Conservation (phyloP, 2,797 vertebrate species). For the Sebastes taczanowskii region DNA sequence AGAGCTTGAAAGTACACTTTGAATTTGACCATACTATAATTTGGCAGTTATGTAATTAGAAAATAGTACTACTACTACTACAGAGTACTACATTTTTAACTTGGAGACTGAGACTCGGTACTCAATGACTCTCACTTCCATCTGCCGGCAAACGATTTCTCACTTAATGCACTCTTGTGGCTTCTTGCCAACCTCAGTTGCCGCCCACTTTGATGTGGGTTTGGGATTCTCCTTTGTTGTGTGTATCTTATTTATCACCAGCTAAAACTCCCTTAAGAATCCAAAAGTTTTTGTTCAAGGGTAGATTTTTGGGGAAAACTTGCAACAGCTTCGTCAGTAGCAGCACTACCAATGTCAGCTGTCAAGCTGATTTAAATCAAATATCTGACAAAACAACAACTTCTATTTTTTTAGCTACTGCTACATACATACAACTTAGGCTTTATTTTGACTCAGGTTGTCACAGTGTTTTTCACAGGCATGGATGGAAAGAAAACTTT, state of each 20-base stretch:
- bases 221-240: slow-evolving; percentile 4
- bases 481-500: not conserved
- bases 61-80: not conserved
- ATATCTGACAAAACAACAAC: not conserved
- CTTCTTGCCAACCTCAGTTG: slow-evolving; percentile 11
- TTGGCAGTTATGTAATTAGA: not conserved
- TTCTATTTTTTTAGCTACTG: not conserved
- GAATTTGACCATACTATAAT: not conserved
- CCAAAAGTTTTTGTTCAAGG: not conserved
- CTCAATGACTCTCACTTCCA: slow-evolving; percentile 2
- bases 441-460: not conserved
- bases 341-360: not conserved
- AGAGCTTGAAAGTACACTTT: not conserved
- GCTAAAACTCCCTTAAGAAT: not conserved
- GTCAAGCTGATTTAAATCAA: not conserved
- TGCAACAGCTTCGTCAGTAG: not conserved
- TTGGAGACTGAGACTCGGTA: not conserved
- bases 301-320: not conserved
- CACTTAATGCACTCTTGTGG: slow-evolving; percentile 19
- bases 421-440: not conserved
- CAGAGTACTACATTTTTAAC: too few relatives aligned
- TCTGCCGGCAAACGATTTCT: slow-evolving; percentile 17
- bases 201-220: slow-evolving; percentile 19
- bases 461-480: not conserved
- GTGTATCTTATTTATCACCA: slow-evolving; percentile 23